phyloP scores from a whole-genome alignment of 2,113 vertebrate genomes.

The Neoarius graeffei region DNA sequence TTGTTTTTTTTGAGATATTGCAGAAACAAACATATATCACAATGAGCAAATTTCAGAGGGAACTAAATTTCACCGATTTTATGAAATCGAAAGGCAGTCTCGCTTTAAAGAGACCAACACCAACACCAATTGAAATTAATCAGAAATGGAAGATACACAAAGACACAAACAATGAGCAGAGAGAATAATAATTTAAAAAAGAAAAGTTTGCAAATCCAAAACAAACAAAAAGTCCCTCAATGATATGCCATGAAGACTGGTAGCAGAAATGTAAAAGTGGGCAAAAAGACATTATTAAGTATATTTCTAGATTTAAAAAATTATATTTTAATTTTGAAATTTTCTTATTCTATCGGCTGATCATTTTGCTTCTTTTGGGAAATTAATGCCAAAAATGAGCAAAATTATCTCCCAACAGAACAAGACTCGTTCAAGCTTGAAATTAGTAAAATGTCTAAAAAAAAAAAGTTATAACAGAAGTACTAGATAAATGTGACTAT shows the following conservation, averaged over 20 bases:
- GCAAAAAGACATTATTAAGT: background rate
- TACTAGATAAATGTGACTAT: background rate
- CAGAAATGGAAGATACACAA: constrained; percentile 6
- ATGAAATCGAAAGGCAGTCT: too few species aligned
- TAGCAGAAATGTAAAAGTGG: background rate
- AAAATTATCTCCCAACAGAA: background rate
- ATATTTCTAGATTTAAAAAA: background rate
- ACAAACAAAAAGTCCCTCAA: background rate
- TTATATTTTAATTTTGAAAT: background rate
- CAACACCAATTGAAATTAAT: background rate
- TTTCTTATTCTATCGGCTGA: background rate
- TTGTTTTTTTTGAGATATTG: too few species aligned
- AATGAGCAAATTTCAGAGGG: too few species aligned
- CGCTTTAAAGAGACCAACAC: background rate
- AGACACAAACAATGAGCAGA: background rate
- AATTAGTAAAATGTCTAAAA: background rate
- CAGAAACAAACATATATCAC: too few species aligned
- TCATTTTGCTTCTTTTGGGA: background rate
- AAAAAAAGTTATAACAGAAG: background rate
- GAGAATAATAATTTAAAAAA: background rate
- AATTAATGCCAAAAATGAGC: background rate
- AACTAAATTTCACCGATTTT: too few species aligned
- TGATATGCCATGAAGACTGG: background rate
- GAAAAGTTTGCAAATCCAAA: background rate
- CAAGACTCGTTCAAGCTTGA: background rate